These are phyloP conservation scores for Larimichthys polyactis DNA, from an alignment of 2,113 vertebrate species.

Conservation along the genomic window DNA sequence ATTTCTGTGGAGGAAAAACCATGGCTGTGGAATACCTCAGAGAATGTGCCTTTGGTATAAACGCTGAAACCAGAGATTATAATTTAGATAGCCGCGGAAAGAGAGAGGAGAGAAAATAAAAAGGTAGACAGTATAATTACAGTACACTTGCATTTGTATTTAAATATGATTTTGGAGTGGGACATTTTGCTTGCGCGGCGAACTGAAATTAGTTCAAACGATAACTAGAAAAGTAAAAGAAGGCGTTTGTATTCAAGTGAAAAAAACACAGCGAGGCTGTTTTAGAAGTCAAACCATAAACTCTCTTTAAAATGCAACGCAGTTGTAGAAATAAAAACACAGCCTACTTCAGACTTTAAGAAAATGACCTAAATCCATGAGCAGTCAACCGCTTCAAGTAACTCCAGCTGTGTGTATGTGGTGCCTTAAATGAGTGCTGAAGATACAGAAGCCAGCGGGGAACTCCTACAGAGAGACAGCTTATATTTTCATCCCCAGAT, in stretches of 20 bases:
- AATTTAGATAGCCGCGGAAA: conserved; percentile 69
- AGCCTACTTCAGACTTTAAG: conserved; percentile 14
- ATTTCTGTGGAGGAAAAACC: conserved; percentile 73
- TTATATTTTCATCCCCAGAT: conserved; percentile 31
- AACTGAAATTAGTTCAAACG: conserved; percentile 50
- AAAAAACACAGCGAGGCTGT: conserved; percentile 19
- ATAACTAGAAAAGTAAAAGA: conserved; percentile 46
- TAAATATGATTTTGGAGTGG: conserved; percentile 62
- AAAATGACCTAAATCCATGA: conserved; percentile 55
- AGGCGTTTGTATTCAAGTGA: conserved; percentile 48
- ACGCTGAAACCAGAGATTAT: conserved; percentile 73
- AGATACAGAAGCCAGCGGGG: conserved; percentile 27
- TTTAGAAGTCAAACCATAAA: conserved; percentile 4
- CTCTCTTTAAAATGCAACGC: conserved; percentile 25
- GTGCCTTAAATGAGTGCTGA: conserved; percentile 42
- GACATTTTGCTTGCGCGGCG: conserved; percentile 41
- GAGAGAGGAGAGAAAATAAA: conserved; percentile 32
- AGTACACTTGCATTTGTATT: conserved; percentile 53
- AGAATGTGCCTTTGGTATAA: conserved; percentile 65
- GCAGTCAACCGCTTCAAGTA: conserved; percentile 10
- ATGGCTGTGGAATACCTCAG: conserved; percentile 64
- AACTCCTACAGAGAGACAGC: conserved; percentile 9
- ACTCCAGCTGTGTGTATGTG: conserved; percentile 20
- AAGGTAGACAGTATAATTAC: conserved; percentile 64
- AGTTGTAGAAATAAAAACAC: conserved; percentile 13